phyloP scores from a whole-genome alignment of 2,797 vertebrate species.

The Myotis vivesi region DNA sequence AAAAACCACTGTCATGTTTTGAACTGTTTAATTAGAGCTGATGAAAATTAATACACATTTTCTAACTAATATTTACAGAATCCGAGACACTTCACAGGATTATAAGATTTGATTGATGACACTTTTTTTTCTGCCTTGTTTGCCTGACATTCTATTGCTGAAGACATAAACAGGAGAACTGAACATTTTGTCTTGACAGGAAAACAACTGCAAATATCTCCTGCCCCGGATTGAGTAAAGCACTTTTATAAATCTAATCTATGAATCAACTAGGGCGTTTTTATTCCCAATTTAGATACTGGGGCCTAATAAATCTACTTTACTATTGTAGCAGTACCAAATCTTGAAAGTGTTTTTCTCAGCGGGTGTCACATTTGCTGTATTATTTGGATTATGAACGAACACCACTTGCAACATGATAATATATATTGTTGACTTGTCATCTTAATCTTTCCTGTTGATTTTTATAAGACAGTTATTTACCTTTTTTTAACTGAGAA shows the following conservation, averaged over 20 bases:
- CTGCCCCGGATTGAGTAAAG: constrained; percentile 49
- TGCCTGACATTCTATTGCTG: constrained; percentile 30
- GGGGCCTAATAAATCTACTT: constrained; percentile 62
- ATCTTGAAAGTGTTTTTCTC: constrained; percentile 61
- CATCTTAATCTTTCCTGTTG: constrained; percentile 59
- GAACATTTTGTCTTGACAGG: constrained; percentile 43
- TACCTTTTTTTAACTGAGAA: constrained; percentile 2
- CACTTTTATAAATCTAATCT: constrained; percentile 62
- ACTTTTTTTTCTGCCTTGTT: constrained; percentile 53
- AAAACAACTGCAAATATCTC: constrained; percentile 61
- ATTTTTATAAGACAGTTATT: constrained; percentile 37
- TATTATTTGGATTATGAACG: constrained; percentile 70
- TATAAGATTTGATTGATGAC: constrained; percentile 54
- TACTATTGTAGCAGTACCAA: constrained; percentile 53
- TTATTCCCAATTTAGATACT: constrained; percentile 61
- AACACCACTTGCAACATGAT: constrained; percentile 50
- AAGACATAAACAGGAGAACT: constrained; percentile 1
- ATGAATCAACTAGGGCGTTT: constrained; percentile 43
- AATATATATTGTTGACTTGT: constrained; percentile 53
- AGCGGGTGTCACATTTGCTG: constrained; percentile 37
- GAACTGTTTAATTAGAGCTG: constrained; percentile 55
- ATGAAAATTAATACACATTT: constrained; percentile 51
- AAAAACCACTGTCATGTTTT: constrained; percentile 64
- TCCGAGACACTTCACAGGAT: constrained; percentile 26
- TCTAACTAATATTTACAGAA: constrained; percentile 64